Percentiles rank a stretch among this genome's conserved stretches.
phyloP scores from a whole-genome alignment of 2,113 vertebrate species.

The Esox niger region DNA sequence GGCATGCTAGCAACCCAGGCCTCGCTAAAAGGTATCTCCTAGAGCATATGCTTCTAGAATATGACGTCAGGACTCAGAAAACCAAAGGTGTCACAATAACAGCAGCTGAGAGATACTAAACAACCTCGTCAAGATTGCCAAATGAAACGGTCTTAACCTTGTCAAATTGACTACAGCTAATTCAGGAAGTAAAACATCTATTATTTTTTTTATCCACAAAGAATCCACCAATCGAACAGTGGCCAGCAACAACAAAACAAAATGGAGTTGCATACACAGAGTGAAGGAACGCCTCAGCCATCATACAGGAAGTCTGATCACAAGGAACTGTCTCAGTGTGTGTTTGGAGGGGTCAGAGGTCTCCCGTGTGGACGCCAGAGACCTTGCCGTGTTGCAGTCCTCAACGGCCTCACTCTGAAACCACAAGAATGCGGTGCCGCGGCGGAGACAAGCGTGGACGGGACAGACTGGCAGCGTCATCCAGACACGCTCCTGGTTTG shows the following conservation, averaged over 20 bases:
- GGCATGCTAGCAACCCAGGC: not conserved
- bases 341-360: not conserved
- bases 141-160: no score
- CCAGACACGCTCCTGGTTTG: not conserved
- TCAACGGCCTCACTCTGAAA: not conserved
- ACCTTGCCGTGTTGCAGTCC: not conserved
- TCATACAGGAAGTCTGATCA: no score
- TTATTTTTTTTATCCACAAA: no score
- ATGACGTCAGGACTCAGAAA: not conserved
- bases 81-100: not conserved
- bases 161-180: no score
- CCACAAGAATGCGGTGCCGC: not conserved
- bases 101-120: not conserved
- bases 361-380: not conserved
- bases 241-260: no score
- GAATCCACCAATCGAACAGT: no score
- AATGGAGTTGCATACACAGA: no score
- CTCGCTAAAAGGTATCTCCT: constrained; percentile 9
- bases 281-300: no score
- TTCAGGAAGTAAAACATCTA: no score
- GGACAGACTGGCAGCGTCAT: not conserved
- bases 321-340: no score
- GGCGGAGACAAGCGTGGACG: not conserved
- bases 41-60: no score
- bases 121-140: no score